Base-by-base conservation (phyloP, 2,113 vertebrate genomes). In the Carassius carassius region DNA sequence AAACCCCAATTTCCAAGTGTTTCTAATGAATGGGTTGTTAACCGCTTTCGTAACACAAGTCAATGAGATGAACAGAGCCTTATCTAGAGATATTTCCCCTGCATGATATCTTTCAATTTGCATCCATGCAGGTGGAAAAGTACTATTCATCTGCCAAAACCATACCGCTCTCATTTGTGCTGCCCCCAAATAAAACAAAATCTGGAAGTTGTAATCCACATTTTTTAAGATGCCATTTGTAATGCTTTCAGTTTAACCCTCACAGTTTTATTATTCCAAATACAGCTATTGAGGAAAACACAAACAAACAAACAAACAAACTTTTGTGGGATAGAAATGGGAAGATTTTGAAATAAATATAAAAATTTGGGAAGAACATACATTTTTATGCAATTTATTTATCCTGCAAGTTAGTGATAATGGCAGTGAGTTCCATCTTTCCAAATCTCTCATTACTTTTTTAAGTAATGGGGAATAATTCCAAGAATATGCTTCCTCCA, bases 231-330 rank as follows among this genome's bases (percentile, higher is more conserved):
- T 32, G 41, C 5, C 29, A 16, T 72, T 2, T 72, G 17, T 62
- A 73, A 67, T 25, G 44, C 44, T 17, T 56, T 86, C 12, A 41
- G 56, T 23, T 58, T 79, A 19, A 73, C 78, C 21, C 49, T 67
- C 6, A n/a, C 76, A 3, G 60, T 62, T 80, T 76, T 84, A 11
- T 65, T 65, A 29, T 80, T 85, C 75, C 77, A 85, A 32, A 70
- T 44, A 80, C 80, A 85, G 16, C 47, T 84, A 51, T 79, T 65
- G 29, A 29, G 2, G 2, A 29, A 29, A 29, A 29, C 1, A 29
- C 1, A 29, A 29, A 29, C 1, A 29, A 29, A n/a, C n/a, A n/a
- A 29, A 29, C 1, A 29, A 29, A 29, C 1, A 29, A 29, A 17
- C 41, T 65, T 74, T 70, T 80, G 79, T 65, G 77, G 82, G 4